Evolutionary conservation across 2,797 vertebrate genomes (phyloP).

Genomic region (Darevskia mixta): DNA sequence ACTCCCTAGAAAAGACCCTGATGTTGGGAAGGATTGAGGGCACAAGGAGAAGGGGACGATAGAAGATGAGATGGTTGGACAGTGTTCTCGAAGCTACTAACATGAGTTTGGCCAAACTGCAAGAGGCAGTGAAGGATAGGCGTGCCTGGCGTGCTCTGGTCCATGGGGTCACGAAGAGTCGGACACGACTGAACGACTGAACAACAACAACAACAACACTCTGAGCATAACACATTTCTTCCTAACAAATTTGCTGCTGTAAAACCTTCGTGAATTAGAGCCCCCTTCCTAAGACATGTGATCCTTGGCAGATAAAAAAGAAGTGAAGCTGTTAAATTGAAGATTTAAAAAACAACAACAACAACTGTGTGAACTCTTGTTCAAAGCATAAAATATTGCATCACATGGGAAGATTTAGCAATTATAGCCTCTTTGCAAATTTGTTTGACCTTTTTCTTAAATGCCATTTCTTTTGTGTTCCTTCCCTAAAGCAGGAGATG

Average conservation of each 20-base stretch:
- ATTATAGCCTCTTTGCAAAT: slow-evolving; percentile 41
- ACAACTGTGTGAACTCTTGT: slow-evolving; percentile 29
- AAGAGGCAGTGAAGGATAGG: too few species aligned
- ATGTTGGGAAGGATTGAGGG: too few species aligned
- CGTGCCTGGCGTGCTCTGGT: too few species aligned
- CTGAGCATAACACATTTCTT: background rate
- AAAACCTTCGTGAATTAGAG: background rate
- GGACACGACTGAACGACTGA: too few species aligned
- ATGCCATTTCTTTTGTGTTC: slow-evolving; percentile 7
- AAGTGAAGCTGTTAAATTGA: slow-evolving; percentile 33
- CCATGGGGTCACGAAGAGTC: too few species aligned
- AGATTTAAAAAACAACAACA: background rate
- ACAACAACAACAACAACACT: too few species aligned
- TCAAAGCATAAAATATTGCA: background rate
- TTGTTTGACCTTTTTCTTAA: slow-evolving; percentile 3
- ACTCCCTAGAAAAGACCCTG: too few species aligned
- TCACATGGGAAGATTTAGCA: slow-evolving; percentile 36
- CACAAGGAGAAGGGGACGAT: too few species aligned
- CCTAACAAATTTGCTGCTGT: background rate
- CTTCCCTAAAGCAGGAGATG: slow-evolving; percentile 48
- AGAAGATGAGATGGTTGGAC: too few species aligned
- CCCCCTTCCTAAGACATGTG: background rate
- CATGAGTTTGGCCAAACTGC: too few species aligned
- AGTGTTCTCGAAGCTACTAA: too few species aligned
- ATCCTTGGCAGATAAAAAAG: background rate